Percentiles rank a stretch among this genome's conserved stretches.
These are phyloP conservation scores for Fistularia commersonii DNA, from an alignment of 2,797 vertebrate genomes.

Conservation along the genomic window DNA sequence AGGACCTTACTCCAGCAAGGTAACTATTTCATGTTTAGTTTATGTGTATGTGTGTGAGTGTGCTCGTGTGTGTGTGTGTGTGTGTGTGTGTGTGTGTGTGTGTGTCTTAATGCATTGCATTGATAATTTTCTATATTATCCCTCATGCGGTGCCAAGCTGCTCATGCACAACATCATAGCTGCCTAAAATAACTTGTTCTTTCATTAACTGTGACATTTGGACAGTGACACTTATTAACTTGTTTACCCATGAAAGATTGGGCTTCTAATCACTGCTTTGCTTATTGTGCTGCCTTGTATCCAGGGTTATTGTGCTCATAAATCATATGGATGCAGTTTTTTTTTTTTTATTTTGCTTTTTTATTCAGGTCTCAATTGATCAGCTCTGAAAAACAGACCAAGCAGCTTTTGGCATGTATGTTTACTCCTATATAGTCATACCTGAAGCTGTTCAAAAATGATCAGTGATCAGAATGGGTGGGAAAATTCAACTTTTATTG, in stretches of 20 bases:
- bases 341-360: not conserved
- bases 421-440: constrained; percentile 21
- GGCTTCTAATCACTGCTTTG: constrained; percentile 38
- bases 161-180: constrained; percentile 5
- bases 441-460: constrained; percentile 36
- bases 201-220: constrained; percentile 50
- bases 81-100: constrained; percentile 4
- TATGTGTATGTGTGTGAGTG: constrained; percentile 1
- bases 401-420: constrained; percentile 28
- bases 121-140: not conserved
- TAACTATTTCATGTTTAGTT: constrained; percentile 50
- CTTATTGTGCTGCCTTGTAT: constrained; percentile 29
- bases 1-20: constrained; percentile 90
- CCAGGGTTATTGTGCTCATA: constrained; percentile 59
- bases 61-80: constrained; percentile 3
- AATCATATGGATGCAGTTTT: constrained; percentile 35
- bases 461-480: constrained; percentile 19
- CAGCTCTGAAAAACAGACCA: constrained; percentile 28
- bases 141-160: constrained; percentile 6
- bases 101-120: constrained; percentile 1
- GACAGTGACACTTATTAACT: constrained; percentile 45
- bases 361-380: too few species aligned
- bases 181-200: constrained; percentile 27
- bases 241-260: constrained; percentile 34
- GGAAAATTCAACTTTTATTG: too few species aligned